phyloP scores from a whole-genome alignment of 1,140 invertebrate genomes.

The Caenorhabditis brenneri region DNA sequence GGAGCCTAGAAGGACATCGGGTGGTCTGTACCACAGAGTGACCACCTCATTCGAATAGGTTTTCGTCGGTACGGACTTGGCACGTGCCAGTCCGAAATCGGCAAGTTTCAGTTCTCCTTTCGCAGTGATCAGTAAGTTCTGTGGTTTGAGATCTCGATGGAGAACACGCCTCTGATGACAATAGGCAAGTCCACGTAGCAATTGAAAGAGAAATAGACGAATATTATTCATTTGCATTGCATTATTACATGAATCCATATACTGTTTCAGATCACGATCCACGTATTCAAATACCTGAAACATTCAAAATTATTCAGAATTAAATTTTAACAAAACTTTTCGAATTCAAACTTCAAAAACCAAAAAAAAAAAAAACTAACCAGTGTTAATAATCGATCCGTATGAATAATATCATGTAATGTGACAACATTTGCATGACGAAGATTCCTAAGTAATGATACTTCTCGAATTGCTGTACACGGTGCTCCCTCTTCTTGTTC shows the following conservation, averaged over 20 bases:
- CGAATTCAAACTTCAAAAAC: slow-evolving; percentile 15
- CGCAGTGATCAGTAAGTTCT: slow-evolving; percentile 79
- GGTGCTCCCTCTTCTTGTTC: slow-evolving; percentile 81
- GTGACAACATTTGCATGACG: slow-evolving; percentile 77
- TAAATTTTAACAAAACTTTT: slow-evolving; percentile 14
- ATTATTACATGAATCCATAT: slow-evolving; percentile 79
- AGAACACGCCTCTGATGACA: slow-evolving; percentile 78
- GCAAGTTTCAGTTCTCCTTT: slow-evolving; percentile 78
- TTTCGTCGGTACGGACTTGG: slow-evolving; percentile 80
- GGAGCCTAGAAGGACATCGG: slow-evolving; percentile 78
- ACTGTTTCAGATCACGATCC: slow-evolving; percentile 77
- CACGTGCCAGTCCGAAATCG: slow-evolving; percentile 83
- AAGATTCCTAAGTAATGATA: slow-evolving; percentile 75
- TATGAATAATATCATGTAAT: slow-evolving; percentile 80
- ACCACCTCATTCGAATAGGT: slow-evolving; percentile 82
- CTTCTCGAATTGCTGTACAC: slow-evolving; percentile 79
- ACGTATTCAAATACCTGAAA: slow-evolving; percentile 74
- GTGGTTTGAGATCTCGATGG: slow-evolving; percentile 80
- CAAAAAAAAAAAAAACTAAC: slow-evolving; percentile 60
- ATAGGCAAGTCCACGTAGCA: slow-evolving; percentile 78
- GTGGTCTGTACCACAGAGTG: slow-evolving; percentile 80
- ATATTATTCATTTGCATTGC: slow-evolving; percentile 78
- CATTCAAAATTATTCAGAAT: slow-evolving; percentile 71
- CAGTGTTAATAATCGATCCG: slow-evolving; percentile 77
- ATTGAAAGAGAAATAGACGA: slow-evolving; percentile 79